These are phyloP conservation scores for Caenorhabditis brenneri DNA, from an alignment of 1,140 invertebrate genomes.

Conservation along the genomic window DNA sequence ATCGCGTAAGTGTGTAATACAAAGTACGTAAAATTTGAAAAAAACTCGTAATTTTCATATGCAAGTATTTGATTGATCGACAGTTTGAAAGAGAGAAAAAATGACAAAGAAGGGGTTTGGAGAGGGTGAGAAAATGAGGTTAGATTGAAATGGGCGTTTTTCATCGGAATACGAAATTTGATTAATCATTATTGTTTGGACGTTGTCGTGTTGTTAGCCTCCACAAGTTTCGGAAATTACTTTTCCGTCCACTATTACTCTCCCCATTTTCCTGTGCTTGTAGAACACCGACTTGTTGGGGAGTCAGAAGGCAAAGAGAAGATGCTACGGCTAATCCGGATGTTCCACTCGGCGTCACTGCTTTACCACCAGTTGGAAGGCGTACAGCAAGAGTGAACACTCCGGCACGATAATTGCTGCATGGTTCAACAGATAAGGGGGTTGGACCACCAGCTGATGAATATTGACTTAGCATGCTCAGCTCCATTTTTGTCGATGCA, in stretches of 20 bases:
- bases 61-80: slow-evolving; percentile 25
- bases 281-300: slow-evolving; percentile 62
- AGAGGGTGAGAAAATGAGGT: not conserved
- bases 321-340: slow-evolving; percentile 69
- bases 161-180: not conserved
- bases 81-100: not conserved
- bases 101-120: not conserved
- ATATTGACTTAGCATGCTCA: slow-evolving; percentile 50
- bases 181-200: not conserved
- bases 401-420: slow-evolving; percentile 66
- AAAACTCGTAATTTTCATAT: slow-evolving; percentile 42
- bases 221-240: slow-evolving; percentile 42
- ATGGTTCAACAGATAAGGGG: slow-evolving; percentile 69
- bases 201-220: slow-evolving; percentile 7
- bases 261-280: slow-evolving; percentile 53
- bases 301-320: slow-evolving; percentile 65
- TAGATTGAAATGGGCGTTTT: not conserved
- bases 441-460: slow-evolving; percentile 54
- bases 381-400: slow-evolving; percentile 68
- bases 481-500: slow-evolving; percentile 65
- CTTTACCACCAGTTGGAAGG: slow-evolving; percentile 65
- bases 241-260: slow-evolving; percentile 52
- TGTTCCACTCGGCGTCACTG: slow-evolving; percentile 66
- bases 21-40: slow-evolving; percentile 3
- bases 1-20: not conserved